Evolutionary conservation across 1,140 invertebrate species (phyloP).

Genomic region (Heterodera schachtii): DNA sequence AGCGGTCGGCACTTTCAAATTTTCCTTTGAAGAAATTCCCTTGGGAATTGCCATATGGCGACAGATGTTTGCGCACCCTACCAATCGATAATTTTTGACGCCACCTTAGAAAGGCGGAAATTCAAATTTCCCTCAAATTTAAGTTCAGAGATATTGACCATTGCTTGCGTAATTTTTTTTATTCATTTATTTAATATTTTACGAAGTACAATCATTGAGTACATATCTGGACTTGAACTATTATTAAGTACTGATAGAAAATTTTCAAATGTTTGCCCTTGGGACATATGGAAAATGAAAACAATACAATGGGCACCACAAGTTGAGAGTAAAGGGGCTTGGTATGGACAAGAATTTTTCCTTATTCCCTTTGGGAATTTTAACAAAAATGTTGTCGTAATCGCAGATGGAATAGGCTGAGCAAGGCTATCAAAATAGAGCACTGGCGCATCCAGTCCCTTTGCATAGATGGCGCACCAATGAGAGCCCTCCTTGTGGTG

Average conservation of each 20-base stretch:
- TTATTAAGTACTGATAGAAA: neutral
- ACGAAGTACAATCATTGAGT: neutral
- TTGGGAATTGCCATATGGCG: too few species aligned
- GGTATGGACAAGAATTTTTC: neutral
- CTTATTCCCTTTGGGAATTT: neutral
- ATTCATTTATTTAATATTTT: neutral
- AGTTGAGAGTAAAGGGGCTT: neutral
- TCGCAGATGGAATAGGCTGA: neutral
- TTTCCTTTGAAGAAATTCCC: too few species aligned
- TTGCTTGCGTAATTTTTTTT: too few species aligned
- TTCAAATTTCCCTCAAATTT: too few species aligned
- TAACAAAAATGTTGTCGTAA: neutral
- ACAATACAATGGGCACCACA: conserved; percentile 4
- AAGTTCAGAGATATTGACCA: too few species aligned
- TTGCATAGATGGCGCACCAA: neutral
- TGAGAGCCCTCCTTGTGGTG: neutral
- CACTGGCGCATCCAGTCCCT: neutral
- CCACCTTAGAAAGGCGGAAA: too few species aligned
- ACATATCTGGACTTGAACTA: neutral
- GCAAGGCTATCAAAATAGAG: conserved; percentile 11
- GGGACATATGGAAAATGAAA: neutral
- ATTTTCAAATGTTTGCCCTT: neutral
- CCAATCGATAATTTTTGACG: too few species aligned
- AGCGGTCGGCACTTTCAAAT: too few species aligned
- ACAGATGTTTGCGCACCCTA: too few species aligned